Evolutionary conservation across 2,113 vertebrate genomes (phyloP), one percentile per base, ranked within the genome.

Genomic region (Nycticorax nycticorax): DNA sequence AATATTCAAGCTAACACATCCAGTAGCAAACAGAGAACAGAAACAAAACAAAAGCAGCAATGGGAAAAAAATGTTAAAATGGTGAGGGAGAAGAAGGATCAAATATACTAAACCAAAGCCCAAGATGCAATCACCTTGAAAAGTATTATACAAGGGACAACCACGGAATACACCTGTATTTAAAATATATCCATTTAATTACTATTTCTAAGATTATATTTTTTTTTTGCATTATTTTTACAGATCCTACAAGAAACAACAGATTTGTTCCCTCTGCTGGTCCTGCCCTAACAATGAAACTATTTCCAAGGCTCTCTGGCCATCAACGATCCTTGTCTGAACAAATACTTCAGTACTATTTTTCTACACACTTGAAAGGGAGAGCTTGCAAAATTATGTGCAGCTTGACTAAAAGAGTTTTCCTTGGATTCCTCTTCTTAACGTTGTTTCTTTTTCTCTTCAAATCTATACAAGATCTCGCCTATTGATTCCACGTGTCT

Each of bases 261-360:
- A 27, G 60, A 27, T 18, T 56, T 94, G 80, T 92, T 94, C 87
- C 94, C 94, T 96, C 94, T 94, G 84, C 89, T 93, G 89, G 93
- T 45, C 53, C 86, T 81, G 89, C 83, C 55, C 5, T 4, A 91
- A 55, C 60, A 52, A 37, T 84, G 69, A 87, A 88, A 28, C 2
- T 37, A 68, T 52, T 79, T 75, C 66, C 43, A 47, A 52, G 66
- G 73, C 73, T 84, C 55, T 56, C 2, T 15, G 28, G 22, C 32
- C 52, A 55, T 3, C 71, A 50, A 1, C 3, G 8, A 32, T 3
- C 43, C n/a, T 1, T 35, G 23, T 14, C 17, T 66, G 37, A 62
- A 37, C 24, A 57, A 86, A 18, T 8, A 82, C 7, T 28, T 59
- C 1, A 55, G 30, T 41, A 21, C 16, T 52, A 8, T n/a, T 59